Evolutionary conservation across 2,113 vertebrate genomes (phyloP), one percentile per base, ranked within the genome.

Genomic region (Anoplopoma fimbria): DNA sequence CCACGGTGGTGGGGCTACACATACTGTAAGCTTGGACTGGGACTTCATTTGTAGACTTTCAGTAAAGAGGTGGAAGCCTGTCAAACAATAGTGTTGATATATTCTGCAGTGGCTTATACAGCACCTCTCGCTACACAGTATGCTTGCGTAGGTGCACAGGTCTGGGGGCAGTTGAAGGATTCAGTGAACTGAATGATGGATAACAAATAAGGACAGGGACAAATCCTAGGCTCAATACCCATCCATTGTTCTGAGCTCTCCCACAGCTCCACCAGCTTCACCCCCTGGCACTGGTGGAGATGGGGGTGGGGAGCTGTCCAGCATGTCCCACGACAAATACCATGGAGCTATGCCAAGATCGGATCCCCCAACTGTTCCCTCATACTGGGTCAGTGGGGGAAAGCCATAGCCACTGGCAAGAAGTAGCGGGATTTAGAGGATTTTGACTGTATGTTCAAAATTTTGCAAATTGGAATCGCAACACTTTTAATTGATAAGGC

Each of bases 151-250:
- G 33, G 70, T 61, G 51, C n/a, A 23, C 34, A 55, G 65, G 69
- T 83, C 76, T 34, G 69, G 27, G 51, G 55, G 17, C 53, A 71
- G 68, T 23, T 49, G 71, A 69, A 69, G 70, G 53, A 83, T 85
- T 89, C 88, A 90, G 29, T 91, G 87, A 88, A 83, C 86, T 87
- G 86, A 31, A 84, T 87, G 87, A 91, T 61, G 84, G 75, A 45
- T 87, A 82, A 90, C 51, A 51, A 90, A 79, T 72, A 84, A 69
- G 75, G 90, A 91, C 91, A 87, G 73, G 81, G 53, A 80, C 77
- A 92, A 91, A 90, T 87, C 88, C 88, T 79, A 69, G 73, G 76
- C 75, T 82, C 71, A 88, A 67, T 79, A 76, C 81, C 40, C 38
- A 67, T 51, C 84, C 67, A 85, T 90, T 91, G 91, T 90, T 55